A percentile compares a stretch with the other conserved stretches of the same genome.
Conservation (phyloP, 2,113 vertebrate genomes). For the Cryptomyrus ogoouensis region DNA sequence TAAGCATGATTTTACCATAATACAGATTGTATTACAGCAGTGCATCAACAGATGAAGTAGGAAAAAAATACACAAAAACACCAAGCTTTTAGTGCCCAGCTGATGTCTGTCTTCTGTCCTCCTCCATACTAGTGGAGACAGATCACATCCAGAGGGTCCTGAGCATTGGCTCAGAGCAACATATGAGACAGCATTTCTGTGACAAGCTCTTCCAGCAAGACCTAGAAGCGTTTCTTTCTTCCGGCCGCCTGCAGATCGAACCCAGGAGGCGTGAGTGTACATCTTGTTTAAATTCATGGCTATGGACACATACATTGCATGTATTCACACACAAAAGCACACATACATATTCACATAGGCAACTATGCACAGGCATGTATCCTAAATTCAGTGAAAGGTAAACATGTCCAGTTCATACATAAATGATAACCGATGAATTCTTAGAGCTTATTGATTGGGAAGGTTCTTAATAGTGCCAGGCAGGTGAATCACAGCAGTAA, state of each 20-base stretch:
- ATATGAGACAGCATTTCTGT: conserved; percentile 81
- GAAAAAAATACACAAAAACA: background rate
- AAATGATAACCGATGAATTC: background rate
- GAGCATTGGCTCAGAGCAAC: conserved; percentile 64
- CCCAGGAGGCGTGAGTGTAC: conserved; percentile 74
- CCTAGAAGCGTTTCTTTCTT: conserved; percentile 76
- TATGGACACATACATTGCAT: background rate
- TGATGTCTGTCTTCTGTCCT: background rate
- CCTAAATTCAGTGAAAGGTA: background rate
- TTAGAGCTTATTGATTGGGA: background rate
- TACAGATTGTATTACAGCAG: background rate
- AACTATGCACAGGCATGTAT: background rate
- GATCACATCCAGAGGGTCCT: conserved; percentile 49
- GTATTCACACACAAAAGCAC: background rate
- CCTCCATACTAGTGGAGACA: conserved; percentile 45
- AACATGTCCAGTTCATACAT: background rate
- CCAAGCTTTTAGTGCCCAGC: too few relatives aligned
- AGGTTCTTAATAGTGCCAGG: background rate
- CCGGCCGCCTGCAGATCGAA: conserved; percentile 79
- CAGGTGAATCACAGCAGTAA: background rate
- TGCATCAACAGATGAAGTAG: background rate
- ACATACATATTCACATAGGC: background rate
- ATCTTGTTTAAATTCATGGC: background rate
- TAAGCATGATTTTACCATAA: background rate
- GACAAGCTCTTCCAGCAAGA: conserved; percentile 89